Evolutionary conservation across 1,140 invertebrate species (phyloP), one percentile per base, ranked within the genome.

Genomic region (Plodia interpunctella): DNA sequence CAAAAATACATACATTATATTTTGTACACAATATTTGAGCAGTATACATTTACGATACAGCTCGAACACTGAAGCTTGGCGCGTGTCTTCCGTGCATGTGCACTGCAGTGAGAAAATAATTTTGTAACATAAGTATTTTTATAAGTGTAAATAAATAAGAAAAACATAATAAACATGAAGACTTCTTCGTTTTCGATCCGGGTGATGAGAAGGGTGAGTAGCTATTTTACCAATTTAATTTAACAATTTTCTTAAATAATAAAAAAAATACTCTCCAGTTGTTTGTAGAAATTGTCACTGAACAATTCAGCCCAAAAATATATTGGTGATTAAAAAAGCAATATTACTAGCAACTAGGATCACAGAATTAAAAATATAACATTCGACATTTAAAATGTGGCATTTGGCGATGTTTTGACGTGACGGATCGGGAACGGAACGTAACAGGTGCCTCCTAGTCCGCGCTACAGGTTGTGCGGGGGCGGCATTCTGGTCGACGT

Each of bases 111-210:
- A 25, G 15, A 51, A 57, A 9, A 4, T 30, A 56, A 17, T 49
- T 57, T 52, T 17, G 49, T 56, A 51, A 18, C 18, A 38, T 30
- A 50, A 68, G 59, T 63, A 65, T 66, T 62, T 66, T 68, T 61
- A 63, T 52, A 61, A 28, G 70, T 62, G 61, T 62, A 55, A 62
- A 32, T 62, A 49, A 70, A 32, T 32, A 32, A 49, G 61, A 62
- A 55, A 62, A 67, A 58, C 76, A 83, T 80, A 79, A 83, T 85
- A 84, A 87, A 83, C 52, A 94, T 94, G 94, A 95, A 94, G 92
- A 94, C 94, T n/a, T 94, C 94, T 19, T 94, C 94, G 66, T 95
- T 94, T 76, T 95, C 94, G 13, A 91, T 94, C 17, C 92, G 94
- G 65, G 94, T 95, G 63, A 95, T 94, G 94, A 90, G 94, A 87